Conservation (phyloP, 2,888 invertebrate species). For the Xestia rhomboidea region DNA sequence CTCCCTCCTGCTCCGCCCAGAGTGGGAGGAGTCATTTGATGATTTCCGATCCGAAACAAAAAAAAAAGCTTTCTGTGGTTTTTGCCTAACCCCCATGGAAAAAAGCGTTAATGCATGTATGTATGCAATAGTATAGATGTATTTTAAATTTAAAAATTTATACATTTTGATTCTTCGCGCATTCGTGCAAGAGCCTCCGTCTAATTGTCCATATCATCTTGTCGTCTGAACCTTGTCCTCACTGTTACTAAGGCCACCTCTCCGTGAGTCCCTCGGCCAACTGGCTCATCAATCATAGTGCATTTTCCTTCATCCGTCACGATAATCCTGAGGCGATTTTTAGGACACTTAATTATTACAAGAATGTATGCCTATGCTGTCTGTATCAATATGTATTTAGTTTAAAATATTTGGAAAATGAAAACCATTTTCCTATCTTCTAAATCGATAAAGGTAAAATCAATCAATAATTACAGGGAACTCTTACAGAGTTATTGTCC, state of each 20-base stretch:
- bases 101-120: too few species aligned
- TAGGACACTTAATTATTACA: neutral
- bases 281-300: constrained; percentile 10
- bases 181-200: neutral
- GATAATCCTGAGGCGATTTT: constrained; percentile 6
- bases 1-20: too few species aligned
- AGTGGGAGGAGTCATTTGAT: too few species aligned
- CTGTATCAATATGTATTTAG: neutral
- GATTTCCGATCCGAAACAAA: too few species aligned
- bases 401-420: neutral
- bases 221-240: neutral
- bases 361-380: neutral
- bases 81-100: too few species aligned
- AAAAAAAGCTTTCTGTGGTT: too few species aligned
- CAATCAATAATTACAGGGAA: neutral
- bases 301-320: constrained; percentile 36
- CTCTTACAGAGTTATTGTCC: neutral
- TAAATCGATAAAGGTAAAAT: neutral
- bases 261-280: neutral
- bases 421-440: neutral
- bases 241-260: constrained; percentile 16
- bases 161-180: neutral
- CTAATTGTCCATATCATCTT: constrained; percentile 27
- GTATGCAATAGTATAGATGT: too few species aligned
- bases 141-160: too few species aligned